Percentiles rank a stretch among this genome's conserved stretches.
Conservation (phyloP, 2,888 invertebrate species). For the Copidosoma aretas region DNA sequence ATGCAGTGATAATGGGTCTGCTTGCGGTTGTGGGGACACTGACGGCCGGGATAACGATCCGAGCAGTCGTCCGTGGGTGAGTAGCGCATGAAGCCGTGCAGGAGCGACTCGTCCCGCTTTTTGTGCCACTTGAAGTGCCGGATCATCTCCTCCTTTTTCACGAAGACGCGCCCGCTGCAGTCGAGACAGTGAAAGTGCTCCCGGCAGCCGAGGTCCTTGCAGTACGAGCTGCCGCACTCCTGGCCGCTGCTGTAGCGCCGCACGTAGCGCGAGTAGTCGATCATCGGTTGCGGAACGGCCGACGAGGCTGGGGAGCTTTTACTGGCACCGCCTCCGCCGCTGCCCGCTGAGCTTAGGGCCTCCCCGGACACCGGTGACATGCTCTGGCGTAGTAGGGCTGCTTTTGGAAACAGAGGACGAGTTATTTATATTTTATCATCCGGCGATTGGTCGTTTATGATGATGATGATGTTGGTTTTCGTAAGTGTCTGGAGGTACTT, state of each 20-base stretch:
- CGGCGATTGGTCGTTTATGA: too few relatives aligned
- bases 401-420: too few relatives aligned
- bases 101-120: constrained; percentile 94
- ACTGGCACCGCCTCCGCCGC: background rate
- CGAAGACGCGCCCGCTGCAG: constrained; percentile 86
- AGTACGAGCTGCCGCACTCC: constrained; percentile 84
- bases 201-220: constrained; percentile 87
- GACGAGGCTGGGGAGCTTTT: constrained; percentile 4
- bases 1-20: constrained; percentile 98
- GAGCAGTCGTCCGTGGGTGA: constrained; percentile 95
- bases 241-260: constrained; percentile 81
- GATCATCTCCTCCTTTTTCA: constrained; percentile 98
- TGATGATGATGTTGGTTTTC: too few relatives aligned
- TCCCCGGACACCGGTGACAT: constrained; percentile 61
- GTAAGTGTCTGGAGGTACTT: too few relatives aligned
- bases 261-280: constrained; percentile 89
- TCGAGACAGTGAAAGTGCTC: constrained; percentile 95
- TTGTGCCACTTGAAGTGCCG: constrained; percentile 99
- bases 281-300: constrained; percentile 67
- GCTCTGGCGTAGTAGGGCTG: constrained; percentile 67
- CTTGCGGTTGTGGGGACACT: constrained; percentile 89
- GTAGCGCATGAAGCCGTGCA: constrained; percentile 94
- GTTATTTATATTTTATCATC: too few relatives aligned
- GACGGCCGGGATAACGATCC: constrained; percentile 75
- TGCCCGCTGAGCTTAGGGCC: constrained; percentile 1